phyloP scores from a whole-genome alignment of 2,113 vertebrate species.

The Poeciliopsis prolifica region DNA sequence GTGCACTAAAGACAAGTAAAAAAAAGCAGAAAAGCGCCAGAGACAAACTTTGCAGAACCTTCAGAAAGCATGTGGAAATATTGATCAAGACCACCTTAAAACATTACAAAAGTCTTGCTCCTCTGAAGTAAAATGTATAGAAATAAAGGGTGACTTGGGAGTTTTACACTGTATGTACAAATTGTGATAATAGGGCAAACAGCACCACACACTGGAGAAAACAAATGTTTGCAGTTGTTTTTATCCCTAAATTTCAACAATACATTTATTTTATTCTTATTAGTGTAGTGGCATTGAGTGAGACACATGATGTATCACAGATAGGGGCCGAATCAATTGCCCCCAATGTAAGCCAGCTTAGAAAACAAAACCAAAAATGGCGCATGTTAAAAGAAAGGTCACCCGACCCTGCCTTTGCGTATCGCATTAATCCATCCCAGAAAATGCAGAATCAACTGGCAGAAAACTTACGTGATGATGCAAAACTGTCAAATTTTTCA shows the following conservation, averaged over 20 bases:
- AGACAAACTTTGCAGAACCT: background rate
- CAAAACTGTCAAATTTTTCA: slow-evolving; percentile 79
- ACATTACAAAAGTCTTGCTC: background rate
- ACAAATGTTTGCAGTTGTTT: background rate
- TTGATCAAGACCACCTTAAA: background rate
- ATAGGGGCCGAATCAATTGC: background rate
- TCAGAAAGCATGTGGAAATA: background rate
- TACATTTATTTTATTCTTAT: background rate
- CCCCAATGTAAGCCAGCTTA: too few species aligned
- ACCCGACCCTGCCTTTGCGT: background rate
- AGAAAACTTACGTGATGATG: slow-evolving; percentile 83
- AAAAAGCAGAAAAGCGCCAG: background rate
- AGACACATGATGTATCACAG: background rate
- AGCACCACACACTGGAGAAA: slow-evolving; percentile 56
- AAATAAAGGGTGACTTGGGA: background rate
- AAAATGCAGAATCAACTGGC: background rate
- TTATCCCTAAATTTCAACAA: background rate
- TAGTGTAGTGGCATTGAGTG: background rate
- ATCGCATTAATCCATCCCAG: background rate
- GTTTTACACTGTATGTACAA: background rate
- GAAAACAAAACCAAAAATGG: background rate
- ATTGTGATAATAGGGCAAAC: slow-evolving; percentile 1
- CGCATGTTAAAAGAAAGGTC: background rate
- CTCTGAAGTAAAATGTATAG: background rate
- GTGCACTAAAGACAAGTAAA: background rate